Evolutionary conservation across 2,797 vertebrate genomes (phyloP), one percentile per base, ranked within the genome.

Genomic region (Scarus forsteni): DNA sequence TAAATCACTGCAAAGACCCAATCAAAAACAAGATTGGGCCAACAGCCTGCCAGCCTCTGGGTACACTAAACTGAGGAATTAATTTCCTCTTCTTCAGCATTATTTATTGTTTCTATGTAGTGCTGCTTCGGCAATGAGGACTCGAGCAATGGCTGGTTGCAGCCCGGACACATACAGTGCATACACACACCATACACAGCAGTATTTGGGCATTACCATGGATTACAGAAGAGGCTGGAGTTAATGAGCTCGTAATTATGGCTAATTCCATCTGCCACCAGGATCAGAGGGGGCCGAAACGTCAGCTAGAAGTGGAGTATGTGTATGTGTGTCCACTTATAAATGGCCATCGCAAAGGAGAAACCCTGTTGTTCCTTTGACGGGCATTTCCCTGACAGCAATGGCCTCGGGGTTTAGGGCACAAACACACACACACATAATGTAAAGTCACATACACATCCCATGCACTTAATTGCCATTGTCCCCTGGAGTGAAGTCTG

Each of bases 221-320:
- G 92, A 94, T 94, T 94, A 93, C 74, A 85, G 78, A 78, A 62
- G 84, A 88, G 87, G 81, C 90, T 90, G 83, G 57, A 92, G 88
- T 90, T 92, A 94, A 94, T 89, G 86, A 92, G 84, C 80, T 87
- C 77, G 75, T 92, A 92, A 92, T 92, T 92, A 91, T 86, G 85
- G 69, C 76, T 89, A 93, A 92, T 90, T 93, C 93, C 91, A 92
- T 92, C 90, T 93, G 93, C 88, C 85, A 85, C 77, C 75, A 73
- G 86, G 85, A 92, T 88, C 78, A 86, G 68, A 76, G 62, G 62
- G 60, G 50, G 69, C 66, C 73, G 77, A 49, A 80, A 78, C 49
- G 61, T 49, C 68, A 50, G 73, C 60, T 52, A 40, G 64, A 56
- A 57, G 57, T 62, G 13, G 6, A 18, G 46, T 46, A 53, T 34